phyloP scores from a whole-genome alignment of 2,888 invertebrate species.

The Drosophila algonquin region DNA sequence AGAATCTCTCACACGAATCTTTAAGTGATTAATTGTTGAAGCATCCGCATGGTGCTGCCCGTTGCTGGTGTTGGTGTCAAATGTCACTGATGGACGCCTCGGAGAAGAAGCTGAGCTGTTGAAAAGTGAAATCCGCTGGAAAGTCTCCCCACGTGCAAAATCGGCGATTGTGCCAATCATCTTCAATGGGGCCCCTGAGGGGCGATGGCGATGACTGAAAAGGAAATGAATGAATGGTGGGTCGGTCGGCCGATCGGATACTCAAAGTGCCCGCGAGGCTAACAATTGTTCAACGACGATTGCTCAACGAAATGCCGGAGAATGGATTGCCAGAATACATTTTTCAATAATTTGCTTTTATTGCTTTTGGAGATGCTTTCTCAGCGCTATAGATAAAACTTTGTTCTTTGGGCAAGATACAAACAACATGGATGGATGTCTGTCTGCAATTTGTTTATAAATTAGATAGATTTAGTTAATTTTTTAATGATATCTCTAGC shows the following conservation, averaged over 20 bases:
- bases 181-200: slow-evolving; percentile 33
- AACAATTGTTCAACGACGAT: slow-evolving; percentile 13
- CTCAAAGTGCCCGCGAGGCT: slow-evolving; percentile 27
- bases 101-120: slow-evolving; percentile 37
- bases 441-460: slow-evolving; percentile 70
- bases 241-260: slow-evolving; percentile 38
- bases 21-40: slow-evolving; percentile 58
- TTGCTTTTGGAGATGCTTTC: slow-evolving; percentile 46
- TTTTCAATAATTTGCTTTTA: slow-evolving; percentile 55
- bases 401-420: slow-evolving; percentile 83
- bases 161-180: slow-evolving; percentile 72
- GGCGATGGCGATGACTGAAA: slow-evolving; percentile 52
- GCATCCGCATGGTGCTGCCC: slow-evolving; percentile 19
- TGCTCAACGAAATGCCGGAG: slow-evolving; percentile 1
- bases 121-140: slow-evolving; percentile 68
- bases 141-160: slow-evolving; percentile 43
- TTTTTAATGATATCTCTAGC: slow-evolving; percentile 64
- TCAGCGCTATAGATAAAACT: slow-evolving; percentile 69
- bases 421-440: slow-evolving; percentile 62
- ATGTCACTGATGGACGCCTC: slow-evolving; percentile 53
- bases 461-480: slow-evolving; percentile 73
- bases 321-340: slow-evolving; percentile 18
- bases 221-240: slow-evolving; percentile 62
- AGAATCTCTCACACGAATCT: slow-evolving; percentile 35
- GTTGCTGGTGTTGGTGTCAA: slow-evolving; percentile 56